Base-by-base conservation (phyloP, 2,113 vertebrate species). In the Apistogramma diplotaenia region DNA sequence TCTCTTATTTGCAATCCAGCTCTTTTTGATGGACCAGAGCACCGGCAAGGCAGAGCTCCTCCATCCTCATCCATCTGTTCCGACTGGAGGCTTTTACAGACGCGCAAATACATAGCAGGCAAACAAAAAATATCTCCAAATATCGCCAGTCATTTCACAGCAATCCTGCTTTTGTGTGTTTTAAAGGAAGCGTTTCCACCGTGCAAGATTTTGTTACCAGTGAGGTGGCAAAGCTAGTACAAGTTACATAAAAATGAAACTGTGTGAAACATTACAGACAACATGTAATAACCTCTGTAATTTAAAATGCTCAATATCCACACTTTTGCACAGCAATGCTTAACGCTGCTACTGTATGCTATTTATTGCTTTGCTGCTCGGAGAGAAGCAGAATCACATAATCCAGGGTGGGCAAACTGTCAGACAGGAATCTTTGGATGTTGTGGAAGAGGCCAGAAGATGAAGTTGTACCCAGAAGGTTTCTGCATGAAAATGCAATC, bases 41-140 rank as follows among this genome's bases (percentile, higher is more conserved):
- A 11, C 71, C 46, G 8, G 49, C 59, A 31, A 77, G 75, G 56
- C 60, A 82, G 46, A 82, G 79, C 81, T 61, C 46, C 43, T 76
- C 77, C 58, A 74, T 85, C 84, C 75, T 76, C 23, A 53, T 40
- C 90, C 90, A 81, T 90, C 91, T 91, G 88, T 78, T 89, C 75
- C 13, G n/a, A 57, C 74, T 84, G 37, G 76, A 84, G 79, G 58
- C 74, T 83, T 65, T 59, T 53, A 58, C 58, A 40, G 60, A 74
- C 67, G 49, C 54, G 81, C 60, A 78, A 51, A 72, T 43, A 61
- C 18, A 31, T 27, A 37, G 19, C 54, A 12, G 21, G 78, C 33
- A 4, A 70, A 18, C 27, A 67, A 43, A 62, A 62, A 46, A 77
- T 49, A 12, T 19, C 13, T 53, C 12, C 5, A 53, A 58, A 54